A percentile compares a stretch with the other conserved stretches of the same genome.
Evolutionary conservation across 2,888 invertebrate genomes (phyloP).

Genomic region (Drosophila picticornis): DNA sequence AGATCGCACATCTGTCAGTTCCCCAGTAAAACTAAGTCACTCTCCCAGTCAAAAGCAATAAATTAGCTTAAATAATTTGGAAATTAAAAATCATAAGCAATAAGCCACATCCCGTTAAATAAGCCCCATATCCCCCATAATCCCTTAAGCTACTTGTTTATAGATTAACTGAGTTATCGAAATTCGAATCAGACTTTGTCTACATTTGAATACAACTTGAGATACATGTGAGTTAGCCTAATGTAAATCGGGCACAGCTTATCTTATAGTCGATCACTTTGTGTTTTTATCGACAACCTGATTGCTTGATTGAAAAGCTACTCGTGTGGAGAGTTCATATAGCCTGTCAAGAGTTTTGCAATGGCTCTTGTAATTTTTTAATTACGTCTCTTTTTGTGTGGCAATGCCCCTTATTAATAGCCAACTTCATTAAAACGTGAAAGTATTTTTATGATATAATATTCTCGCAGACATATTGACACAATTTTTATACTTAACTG

Average conservation of each 20-base stretch:
- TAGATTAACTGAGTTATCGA: neutral
- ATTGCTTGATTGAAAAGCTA: neutral
- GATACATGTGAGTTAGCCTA: neutral
- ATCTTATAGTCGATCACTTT: neutral
- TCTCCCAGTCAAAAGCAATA: neutral
- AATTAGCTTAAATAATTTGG: neutral
- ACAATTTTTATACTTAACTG: conserved; percentile 41
- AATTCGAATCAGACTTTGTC: neutral
- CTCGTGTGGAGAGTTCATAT: neutral
- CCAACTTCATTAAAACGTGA: conserved; percentile 15
- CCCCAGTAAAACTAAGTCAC: too few species aligned
- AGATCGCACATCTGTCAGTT: too few species aligned
- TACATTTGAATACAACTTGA: too few species aligned
- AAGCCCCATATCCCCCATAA: neutral
- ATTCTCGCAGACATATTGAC: conserved; percentile 27
- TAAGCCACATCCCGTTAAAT: neutral
- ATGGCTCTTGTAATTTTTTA: conserved; percentile 5
- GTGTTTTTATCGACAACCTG: neutral
- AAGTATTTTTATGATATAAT: conserved; percentile 13
- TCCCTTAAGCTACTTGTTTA: neutral
- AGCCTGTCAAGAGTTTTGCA: neutral
- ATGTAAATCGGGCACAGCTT: neutral
- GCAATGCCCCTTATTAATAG: neutral
- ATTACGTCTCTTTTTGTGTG: neutral
- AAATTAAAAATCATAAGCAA: neutral